Conservation (phyloP, 2,888 invertebrate species). For the Meliscaeva auricollis region DNA sequence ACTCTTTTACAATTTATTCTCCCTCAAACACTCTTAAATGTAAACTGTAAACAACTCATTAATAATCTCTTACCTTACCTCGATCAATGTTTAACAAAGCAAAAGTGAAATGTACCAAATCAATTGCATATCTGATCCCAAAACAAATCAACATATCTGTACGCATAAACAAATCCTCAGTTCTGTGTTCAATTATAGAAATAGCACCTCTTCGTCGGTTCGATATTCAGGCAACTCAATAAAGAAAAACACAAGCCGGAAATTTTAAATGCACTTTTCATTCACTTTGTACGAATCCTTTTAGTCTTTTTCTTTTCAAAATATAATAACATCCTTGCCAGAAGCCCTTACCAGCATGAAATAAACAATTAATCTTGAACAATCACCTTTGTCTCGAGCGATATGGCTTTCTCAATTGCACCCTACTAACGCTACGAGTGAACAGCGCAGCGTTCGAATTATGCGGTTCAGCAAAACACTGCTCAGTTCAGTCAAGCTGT, state of each 20-base stretch:
- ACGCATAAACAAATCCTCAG: slow-evolving; percentile 67
- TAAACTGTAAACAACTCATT: slow-evolving; percentile 59
- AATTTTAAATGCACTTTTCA: slow-evolving; percentile 54
- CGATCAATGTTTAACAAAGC: slow-evolving; percentile 48
- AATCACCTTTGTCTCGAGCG: slow-evolving; percentile 66
- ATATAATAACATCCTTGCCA: slow-evolving; percentile 41
- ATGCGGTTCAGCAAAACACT: slow-evolving; percentile 53
- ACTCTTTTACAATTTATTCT: slow-evolving; percentile 25
- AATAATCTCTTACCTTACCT: slow-evolving; percentile 32
- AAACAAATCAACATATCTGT: slow-evolving; percentile 64
- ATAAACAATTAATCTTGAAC: slow-evolving; percentile 54
- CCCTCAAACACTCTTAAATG: slow-evolving; percentile 11
- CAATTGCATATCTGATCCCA: slow-evolving; percentile 51
- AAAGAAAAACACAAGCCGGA: slow-evolving; percentile 54
- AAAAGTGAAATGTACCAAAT: slow-evolving; percentile 31
- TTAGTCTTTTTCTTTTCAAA: slow-evolving; percentile 20
- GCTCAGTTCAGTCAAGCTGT: slow-evolving; percentile 56
- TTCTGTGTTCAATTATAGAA: slow-evolving; percentile 21
- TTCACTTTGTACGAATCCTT: slow-evolving; percentile 39
- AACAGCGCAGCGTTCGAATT: neutral
- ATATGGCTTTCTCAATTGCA: slow-evolving; percentile 49
- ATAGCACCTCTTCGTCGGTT: neutral
- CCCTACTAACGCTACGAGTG: slow-evolving; percentile 26
- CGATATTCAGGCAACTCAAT: slow-evolving; percentile 44
- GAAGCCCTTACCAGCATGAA: slow-evolving; percentile 20